Conservation (phyloP, 30 jellyfish, hydroid and myxozoan genomes). For the Pelagia noctiluca region DNA sequence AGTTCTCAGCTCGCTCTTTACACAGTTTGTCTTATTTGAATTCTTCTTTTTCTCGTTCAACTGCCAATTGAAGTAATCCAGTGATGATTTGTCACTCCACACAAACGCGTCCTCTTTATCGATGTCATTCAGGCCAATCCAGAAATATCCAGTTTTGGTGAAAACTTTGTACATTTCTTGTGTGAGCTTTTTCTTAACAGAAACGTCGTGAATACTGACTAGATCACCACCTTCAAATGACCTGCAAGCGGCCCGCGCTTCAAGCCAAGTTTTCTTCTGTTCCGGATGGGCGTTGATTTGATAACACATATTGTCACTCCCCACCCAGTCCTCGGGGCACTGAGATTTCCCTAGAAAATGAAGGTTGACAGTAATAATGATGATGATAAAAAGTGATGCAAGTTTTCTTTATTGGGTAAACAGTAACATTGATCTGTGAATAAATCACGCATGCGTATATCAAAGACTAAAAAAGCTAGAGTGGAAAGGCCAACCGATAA, state of each 20-base stretch:
- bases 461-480: too few species aligned
- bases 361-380: background rate
- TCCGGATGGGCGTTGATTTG: slow-evolving; percentile 95
- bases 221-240: slow-evolving; percentile 89
- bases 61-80: slow-evolving; percentile 70
- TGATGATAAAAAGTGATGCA: too few species aligned
- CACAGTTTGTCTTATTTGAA: slow-evolving; percentile 62
- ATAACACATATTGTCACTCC: slow-evolving; percentile 76
- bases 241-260: slow-evolving; percentile 77
- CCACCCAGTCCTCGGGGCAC: slow-evolving; percentile 95
- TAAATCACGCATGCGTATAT: too few species aligned
- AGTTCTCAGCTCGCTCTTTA: slow-evolving; percentile 55
- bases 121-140: slow-evolving; percentile 89
- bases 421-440: too few species aligned
- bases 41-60: slow-evolving; percentile 35
- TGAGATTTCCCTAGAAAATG: slow-evolving; percentile 77
- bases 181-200: slow-evolving; percentile 37
- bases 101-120: slow-evolving; percentile 58
- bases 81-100: slow-evolving; percentile 74
- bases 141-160: slow-evolving; percentile 51
- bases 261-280: slow-evolving; percentile 81
- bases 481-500: too few species aligned
- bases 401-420: too few species aligned
- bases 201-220: slow-evolving; percentile 55
- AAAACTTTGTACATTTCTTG: slow-evolving; percentile 38